These are phyloP conservation scores for Lymantria dispar DNA, from an alignment of 2,888 invertebrate species.

Conservation along the genomic window DNA sequence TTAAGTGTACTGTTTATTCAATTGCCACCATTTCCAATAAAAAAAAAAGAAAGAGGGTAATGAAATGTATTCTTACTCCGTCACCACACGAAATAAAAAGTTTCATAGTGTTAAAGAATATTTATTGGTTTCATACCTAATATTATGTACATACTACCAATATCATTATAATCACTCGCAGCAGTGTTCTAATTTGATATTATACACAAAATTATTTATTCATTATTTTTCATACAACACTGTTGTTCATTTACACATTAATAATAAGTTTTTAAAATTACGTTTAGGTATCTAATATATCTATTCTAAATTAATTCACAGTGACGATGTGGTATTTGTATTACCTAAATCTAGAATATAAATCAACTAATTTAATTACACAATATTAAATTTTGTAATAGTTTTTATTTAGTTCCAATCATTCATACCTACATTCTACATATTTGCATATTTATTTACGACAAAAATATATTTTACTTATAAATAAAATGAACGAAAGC, in stretches of 20 bases:
- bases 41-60: no score
- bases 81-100: no score
- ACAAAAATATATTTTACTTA: no score
- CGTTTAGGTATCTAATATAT: constrained; percentile 4
- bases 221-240: not conserved
- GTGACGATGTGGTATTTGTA: constrained; percentile 59
- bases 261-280: not conserved
- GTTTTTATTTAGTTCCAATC: not conserved
- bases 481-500: no score
- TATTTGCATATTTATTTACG: no score
- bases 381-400: not conserved
- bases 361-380: constrained; percentile 3
- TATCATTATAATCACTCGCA: not conserved
- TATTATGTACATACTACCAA: not conserved
- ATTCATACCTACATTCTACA: no score
- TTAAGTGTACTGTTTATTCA: no score
- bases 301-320: constrained; percentile 51
- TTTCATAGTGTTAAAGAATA: not conserved
- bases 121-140: not conserved
- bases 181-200: not conserved
- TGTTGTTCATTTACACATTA: not conserved
- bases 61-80: no score
- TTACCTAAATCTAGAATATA: constrained; percentile 20
- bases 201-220: not conserved
- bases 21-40: no score